Evolutionary conservation across 2,888 invertebrate species (phyloP).

Genomic region (Leptothorax acervorum): DNA sequence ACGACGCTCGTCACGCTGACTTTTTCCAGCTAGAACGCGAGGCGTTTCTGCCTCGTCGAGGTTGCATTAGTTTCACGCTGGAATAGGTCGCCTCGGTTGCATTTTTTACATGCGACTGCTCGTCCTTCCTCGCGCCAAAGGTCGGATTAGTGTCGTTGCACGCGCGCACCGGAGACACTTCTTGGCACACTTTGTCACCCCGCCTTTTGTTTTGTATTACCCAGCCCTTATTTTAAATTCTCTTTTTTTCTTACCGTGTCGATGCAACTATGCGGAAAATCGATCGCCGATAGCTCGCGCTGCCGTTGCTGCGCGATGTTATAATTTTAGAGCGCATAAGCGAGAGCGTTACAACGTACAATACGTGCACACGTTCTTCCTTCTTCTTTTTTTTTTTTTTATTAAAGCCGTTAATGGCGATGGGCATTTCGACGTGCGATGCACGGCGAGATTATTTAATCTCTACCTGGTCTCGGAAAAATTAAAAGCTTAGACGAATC

Average conservation of each 20-base stretch:
- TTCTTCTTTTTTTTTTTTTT: conserved; percentile 44
- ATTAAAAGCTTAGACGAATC: neutral
- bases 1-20: conserved; percentile 52
- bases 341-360: conserved; percentile 37
- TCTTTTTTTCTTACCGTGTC: conserved; percentile 53
- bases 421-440: conserved; percentile 42
- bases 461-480: conserved; percentile 7
- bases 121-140: conserved; percentile 59
- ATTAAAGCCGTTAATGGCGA: conserved; percentile 43
- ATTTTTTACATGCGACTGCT: conserved; percentile 56
- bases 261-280: conserved; percentile 58
- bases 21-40: conserved; percentile 55
- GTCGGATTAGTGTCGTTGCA: conserved; percentile 59
- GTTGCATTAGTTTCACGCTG: conserved; percentile 57
- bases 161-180: conserved; percentile 56
- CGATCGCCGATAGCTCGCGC: conserved; percentile 59
- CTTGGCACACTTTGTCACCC: conserved; percentile 55
- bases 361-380: conserved; percentile 37
- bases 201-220: conserved; percentile 53
- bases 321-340: conserved; percentile 59
- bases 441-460: conserved; percentile 44
- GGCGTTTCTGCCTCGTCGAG: conserved; percentile 53
- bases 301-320: conserved; percentile 45
- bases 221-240: conserved; percentile 54
- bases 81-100: conserved; percentile 57